Base-by-base conservation (phyloP, 2,113 vertebrate species). In the Diphyllodes magnificus region DNA sequence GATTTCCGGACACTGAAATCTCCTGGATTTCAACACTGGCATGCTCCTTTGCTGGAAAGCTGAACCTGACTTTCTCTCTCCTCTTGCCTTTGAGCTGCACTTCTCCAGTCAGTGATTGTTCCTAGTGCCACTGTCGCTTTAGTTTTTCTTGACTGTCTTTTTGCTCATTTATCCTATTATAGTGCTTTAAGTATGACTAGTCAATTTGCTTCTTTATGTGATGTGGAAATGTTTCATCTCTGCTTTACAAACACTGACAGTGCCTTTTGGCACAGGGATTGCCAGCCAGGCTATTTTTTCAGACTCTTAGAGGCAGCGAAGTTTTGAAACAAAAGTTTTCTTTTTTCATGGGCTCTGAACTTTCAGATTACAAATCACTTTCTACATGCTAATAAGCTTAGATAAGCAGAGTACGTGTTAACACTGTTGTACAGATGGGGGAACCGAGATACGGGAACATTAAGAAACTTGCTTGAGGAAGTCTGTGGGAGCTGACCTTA, bases 401-500 rank as follows among this genome's bases (percentile, higher is more conserved):
- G 95, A 88, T 94, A 93, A 94, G 92, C 88, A 82, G 79, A 83
- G 88, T 78, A 69, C 77, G 78, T 60, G 76, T 86, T 95, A 95
- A 93, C 86, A 86, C 66, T 91, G 87, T 96, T 94, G 91, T 96
- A 60, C 95, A 92, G 93, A 95, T 96, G 91, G 93, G 95, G 88
- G 92, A 96, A 87, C 66, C 1, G 6, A 89, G 93, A 90, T 82
- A 57, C 1, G 0, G 76, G 76, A 95, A 92, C 92, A 82, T 79
- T 84, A 92, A 94, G 95, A 72, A 96, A 86, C 86, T 97, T 84
- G 94, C 92, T 94, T 33, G 81, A 96, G 95, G 95, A 96, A 92
- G 88, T 94, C 95, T 94, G 92, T 94, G 88, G 85, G 92, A 96
- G 93, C 93, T 96, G 95, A 95, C 93, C 95, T 92, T 96, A 83